These are phyloP conservation scores for Grus americana DNA, from an alignment of 2,113 vertebrate species.

Conservation along the genomic window DNA sequence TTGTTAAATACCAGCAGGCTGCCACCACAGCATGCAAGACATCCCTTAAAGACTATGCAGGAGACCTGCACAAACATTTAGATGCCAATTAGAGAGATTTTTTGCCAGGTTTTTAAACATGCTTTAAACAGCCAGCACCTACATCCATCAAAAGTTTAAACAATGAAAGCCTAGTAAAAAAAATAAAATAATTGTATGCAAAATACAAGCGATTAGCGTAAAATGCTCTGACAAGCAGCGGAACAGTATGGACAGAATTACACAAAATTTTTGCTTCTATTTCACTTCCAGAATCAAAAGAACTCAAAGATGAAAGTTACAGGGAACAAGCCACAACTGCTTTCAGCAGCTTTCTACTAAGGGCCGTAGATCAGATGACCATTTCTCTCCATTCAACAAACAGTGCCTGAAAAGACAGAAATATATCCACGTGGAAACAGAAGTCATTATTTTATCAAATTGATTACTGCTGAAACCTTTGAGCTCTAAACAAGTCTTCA, in stretches of 20 bases:
- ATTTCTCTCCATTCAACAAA: neutral
- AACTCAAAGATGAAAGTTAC: neutral
- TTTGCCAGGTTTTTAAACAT: neutral
- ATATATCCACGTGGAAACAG: neutral
- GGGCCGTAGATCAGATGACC: neutral
- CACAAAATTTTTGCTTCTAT: neutral
- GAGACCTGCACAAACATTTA: neutral
- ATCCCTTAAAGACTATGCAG: neutral
- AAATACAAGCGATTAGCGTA: neutral
- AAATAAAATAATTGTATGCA: neutral
- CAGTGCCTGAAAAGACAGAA: neutral
- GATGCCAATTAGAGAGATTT: neutral
- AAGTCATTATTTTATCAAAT: slow-evolving; percentile 46
- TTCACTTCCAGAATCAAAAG: neutral
- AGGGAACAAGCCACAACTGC: neutral
- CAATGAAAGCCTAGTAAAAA: neutral
- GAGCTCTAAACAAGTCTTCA: slow-evolving; percentile 26
- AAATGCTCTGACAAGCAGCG: neutral
- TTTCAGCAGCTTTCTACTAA: neutral
- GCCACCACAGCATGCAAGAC: neutral
- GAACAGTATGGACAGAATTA: neutral
- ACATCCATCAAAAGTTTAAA: neutral
- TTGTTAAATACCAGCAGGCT: neutral
- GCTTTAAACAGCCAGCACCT: neutral
- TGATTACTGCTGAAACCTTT: slow-evolving; percentile 36